These are phyloP conservation scores for Mixornis gularis DNA, from an alignment of 2,113 vertebrate genomes.

Conservation along the genomic window DNA sequence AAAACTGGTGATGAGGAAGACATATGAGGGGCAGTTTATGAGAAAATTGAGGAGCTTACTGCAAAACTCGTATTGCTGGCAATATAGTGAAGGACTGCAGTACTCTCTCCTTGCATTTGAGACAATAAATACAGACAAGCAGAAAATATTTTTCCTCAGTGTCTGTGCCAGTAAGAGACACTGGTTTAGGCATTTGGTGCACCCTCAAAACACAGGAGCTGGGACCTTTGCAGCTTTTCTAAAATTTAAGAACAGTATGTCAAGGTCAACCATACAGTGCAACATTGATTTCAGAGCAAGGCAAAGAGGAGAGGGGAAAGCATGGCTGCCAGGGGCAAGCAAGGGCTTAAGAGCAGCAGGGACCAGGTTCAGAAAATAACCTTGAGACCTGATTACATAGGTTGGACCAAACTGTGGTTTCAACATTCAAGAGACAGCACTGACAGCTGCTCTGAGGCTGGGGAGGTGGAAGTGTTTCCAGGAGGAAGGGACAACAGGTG, in stretches of 20 bases:
- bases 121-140: not conserved
- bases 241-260: not conserved
- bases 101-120: not conserved
- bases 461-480: not conserved
- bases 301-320: not conserved
- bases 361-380: not conserved
- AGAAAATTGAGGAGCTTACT: not conserved
- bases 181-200: not conserved
- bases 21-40: not conserved
- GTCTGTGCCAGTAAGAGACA: not conserved
- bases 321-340: not conserved
- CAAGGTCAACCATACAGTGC: not conserved
- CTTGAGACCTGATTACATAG: not conserved
- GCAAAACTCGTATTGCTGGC: not conserved
- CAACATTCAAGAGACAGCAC: not conserved
- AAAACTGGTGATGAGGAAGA: not conserved
- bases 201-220: not conserved
- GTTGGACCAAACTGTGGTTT: not conserved
- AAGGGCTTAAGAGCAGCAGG: not conserved
- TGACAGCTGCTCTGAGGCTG: rapidly evolving
- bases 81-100: not conserved
- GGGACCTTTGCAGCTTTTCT: not conserved
- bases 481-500: not conserved
- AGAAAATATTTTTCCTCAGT: not conserved
- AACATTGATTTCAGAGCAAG: not conserved